Evolutionary conservation across 2,888 invertebrate species (phyloP), one percentile per base, ranked within the genome.

Genomic region (Microchrysa polita): DNA sequence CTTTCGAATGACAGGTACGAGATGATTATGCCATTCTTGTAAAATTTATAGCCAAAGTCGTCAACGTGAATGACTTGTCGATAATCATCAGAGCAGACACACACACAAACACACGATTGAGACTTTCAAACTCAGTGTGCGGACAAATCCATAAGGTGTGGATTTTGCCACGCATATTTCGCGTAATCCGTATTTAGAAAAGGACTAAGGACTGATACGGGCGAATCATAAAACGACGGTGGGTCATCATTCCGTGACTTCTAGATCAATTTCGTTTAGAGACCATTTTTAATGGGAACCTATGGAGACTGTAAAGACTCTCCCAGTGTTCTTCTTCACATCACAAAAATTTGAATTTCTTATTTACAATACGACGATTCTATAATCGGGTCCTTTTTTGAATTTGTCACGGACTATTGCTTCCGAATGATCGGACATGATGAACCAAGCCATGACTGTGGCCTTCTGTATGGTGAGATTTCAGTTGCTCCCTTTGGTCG

Each of bases 331-430:
- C 60, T 57, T 22, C 63, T 67, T 23, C 27, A 34, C 27, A 34
- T 40, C 18, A 55, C n/a, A n/a, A n/a, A n/a, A n/a, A 69, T 69
- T 69, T 69, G 69, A 69, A 69, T 67, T 67, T 71, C 48, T 67
- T 59, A 57, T 55, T 57, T 53, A n/a, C n/a, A n/a, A n/a, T n/a
- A n/a, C n/a, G n/a, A n/a, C 18, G 57, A 23, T 40, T 44, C 48
- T 75, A 34, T 34, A 75, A 75, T 75, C 75, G 73, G 69, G 75
- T 22, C 60, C 73, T 74, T 75, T 74, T 75, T 48, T 73, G 67
- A 74, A 75, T 75, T 74, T 72, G 75, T 75, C 75, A 75, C 75
- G 75, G 75, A 75, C 73, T 75, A 74, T 75, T 72, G 75, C 75
- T 75, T 75, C 74, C 67, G 61, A 75, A 75, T 74, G 75, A 72